Evolutionary conservation across 1,140 invertebrate genomes (phyloP), one percentile per base, ranked within the genome.

Genomic region (Heliconius melpomene): DNA sequence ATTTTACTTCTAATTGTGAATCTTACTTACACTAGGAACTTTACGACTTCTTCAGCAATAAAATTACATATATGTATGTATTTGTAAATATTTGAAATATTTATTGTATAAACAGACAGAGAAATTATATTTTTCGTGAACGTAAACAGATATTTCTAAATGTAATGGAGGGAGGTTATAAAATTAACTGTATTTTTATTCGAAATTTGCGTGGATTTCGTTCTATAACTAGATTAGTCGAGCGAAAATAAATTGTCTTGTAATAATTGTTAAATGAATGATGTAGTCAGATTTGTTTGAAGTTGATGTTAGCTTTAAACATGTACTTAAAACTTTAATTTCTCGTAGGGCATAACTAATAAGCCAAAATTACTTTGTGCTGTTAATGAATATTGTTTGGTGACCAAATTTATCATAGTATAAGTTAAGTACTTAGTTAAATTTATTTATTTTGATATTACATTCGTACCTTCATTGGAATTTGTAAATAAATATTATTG

Each of bases 51-150:
- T 90, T 92, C 91, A 93, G 91, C 93, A 94, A 93, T 93, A 94
- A 94, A 89, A 85, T 84, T 84, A 85, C 85, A 77, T 92, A 87
- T 93, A 92, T 84, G 86, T 92, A 92, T 84, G 86, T 92, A 92
- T 88, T 88, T 93, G 91, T 93, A 93, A 93, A 93, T 94, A 94
- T 87, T 87, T 83, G 82, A 92, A 90, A 77, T 87, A 87, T 90
- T 90, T 91, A 93, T 91, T 92, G 90, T 92, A 93, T 88, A 93
- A 92, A 92, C 82, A 86, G 85, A 90, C 89, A 93, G 89, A 94
- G 88, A 87, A 89, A 89, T 88, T 94, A 94, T 94, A 94, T 94
- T 94, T 93, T 94, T 94, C 91, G 93, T 90, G 90, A 81, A 86
- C 82, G 85, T 88, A 88, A 86, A 88, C 85, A 90, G 80, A 91